These are phyloP conservation scores for Ormyrus pomaceus DNA, from an alignment of 2,888 invertebrate genomes.

Conservation along the genomic window DNA sequence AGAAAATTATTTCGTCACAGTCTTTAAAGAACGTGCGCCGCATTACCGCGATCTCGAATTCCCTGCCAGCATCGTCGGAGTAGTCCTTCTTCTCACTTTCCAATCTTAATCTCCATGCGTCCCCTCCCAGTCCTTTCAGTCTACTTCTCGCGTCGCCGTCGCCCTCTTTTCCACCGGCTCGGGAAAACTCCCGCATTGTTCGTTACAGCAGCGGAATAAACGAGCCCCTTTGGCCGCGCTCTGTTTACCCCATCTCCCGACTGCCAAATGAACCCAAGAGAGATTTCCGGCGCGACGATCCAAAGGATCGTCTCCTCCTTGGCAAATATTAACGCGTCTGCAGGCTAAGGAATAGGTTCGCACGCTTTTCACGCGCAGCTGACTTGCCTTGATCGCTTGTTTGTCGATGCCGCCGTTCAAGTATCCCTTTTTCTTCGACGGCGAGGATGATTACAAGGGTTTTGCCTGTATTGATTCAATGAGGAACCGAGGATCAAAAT, in stretches of 20 bases:
- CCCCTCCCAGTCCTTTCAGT: neutral
- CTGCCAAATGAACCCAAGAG: slow-evolving; percentile 47
- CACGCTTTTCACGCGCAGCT: neutral
- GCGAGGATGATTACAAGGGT: neutral
- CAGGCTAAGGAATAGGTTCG: neutral
- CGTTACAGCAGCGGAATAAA: neutral
- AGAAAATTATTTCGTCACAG: too few relatives aligned
- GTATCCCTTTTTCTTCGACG: neutral
- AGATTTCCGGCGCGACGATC: slow-evolving; percentile 55
- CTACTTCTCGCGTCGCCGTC: neutral
- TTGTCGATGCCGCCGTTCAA: neutral
- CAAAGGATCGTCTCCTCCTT: slow-evolving; percentile 28
- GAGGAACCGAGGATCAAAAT: neutral
- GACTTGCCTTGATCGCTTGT: neutral
- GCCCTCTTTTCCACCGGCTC: too few relatives aligned
- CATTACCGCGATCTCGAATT: too few relatives aligned
- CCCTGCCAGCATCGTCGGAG: too few relatives aligned
- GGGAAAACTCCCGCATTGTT: too few relatives aligned
- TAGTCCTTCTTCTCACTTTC: too few relatives aligned
- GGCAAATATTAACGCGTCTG: slow-evolving; percentile 56
- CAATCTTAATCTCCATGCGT: neutral
- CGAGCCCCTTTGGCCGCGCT: neutral
- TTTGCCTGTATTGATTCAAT: neutral
- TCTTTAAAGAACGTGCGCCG: too few relatives aligned
- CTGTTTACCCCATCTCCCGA: slow-evolving; percentile 17